A percentile compares a stretch with the other conserved stretches of the same genome.
These are phyloP conservation scores for Muntiacus reevesi DNA, from an alignment of 2,113 vertebrate species.

Conservation along the genomic window DNA sequence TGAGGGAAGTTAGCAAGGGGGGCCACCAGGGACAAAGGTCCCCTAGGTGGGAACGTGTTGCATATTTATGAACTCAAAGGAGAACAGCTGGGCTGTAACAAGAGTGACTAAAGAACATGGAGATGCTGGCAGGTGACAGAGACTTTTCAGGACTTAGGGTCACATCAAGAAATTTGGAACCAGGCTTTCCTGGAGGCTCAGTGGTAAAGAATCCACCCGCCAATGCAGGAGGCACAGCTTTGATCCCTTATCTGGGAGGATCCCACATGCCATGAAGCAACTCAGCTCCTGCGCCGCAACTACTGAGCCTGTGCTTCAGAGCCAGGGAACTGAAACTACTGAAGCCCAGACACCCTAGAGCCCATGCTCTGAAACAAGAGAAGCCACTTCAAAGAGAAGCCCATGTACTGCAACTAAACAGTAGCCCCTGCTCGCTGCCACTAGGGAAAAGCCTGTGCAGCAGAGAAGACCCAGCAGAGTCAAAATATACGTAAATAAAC, in stretches of 20 bases:
- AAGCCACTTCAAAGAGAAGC: not conserved
- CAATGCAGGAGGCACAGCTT: not conserved
- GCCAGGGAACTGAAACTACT: not conserved
- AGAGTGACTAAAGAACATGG: not conserved
- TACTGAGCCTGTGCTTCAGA: not conserved
- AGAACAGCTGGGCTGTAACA: not conserved
- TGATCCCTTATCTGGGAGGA: not conserved
- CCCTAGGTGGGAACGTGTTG: not conserved
- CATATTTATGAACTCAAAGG: not conserved
- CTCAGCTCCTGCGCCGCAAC: rapidly evolving
- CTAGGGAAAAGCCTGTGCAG: not conserved
- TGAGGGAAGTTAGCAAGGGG: not conserved
- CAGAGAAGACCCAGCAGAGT: not conserved
- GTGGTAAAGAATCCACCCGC: not conserved
- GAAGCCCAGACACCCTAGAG: not conserved
- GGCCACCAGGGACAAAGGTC: not conserved
- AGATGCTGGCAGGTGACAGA: not conserved
- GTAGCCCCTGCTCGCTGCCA: not conserved
- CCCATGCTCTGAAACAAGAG: not conserved
- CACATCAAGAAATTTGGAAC: not conserved
- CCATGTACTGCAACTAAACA: not conserved
- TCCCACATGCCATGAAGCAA: not conserved
- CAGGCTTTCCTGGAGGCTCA: not conserved
- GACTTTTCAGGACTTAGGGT: not conserved
- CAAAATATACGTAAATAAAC: not conserved